These are phyloP conservation scores for Bombus polaris DNA, from an alignment of 1,140 invertebrate species.

Conservation along the genomic window DNA sequence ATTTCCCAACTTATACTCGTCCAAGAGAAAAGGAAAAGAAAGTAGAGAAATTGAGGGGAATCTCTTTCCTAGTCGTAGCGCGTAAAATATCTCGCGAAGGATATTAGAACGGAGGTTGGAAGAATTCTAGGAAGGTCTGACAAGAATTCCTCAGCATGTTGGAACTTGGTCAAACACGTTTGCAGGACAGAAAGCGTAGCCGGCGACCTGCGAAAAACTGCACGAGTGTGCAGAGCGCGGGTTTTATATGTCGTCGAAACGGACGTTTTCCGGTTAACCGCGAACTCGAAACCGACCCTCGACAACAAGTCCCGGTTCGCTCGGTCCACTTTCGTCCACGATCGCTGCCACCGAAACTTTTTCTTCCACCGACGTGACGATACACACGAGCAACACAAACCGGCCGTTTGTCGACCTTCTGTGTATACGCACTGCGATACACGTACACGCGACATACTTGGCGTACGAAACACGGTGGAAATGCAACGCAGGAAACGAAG, in stretches of 20 bases:
- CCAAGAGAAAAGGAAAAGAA: background rate
- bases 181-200: conserved; percentile 28
- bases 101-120: conserved; percentile 37
- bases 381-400: background rate
- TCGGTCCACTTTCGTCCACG: conserved; percentile 54
- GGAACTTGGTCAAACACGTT: conserved; percentile 7
- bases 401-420: background rate
- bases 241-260: conserved; percentile 56
- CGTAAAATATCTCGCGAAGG: conserved; percentile 3
- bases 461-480: background rate
- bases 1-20: background rate
- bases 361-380: conserved; percentile 24
- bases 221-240: conserved; percentile 19
- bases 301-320: conserved; percentile 58
- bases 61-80: no score
- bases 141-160: conserved; percentile 5
- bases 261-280: conserved; percentile 66
- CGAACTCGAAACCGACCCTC: conserved; percentile 55
- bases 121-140: background rate
- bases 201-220: conserved; percentile 46
- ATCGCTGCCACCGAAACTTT: conserved; percentile 49
- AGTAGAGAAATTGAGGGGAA: background rate
- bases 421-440: background rate
- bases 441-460: background rate
- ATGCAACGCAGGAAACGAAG: conserved; percentile 53